Base-by-base conservation (phyloP, 2,888 invertebrate species). In the Drosophila maculinotata region DNA sequence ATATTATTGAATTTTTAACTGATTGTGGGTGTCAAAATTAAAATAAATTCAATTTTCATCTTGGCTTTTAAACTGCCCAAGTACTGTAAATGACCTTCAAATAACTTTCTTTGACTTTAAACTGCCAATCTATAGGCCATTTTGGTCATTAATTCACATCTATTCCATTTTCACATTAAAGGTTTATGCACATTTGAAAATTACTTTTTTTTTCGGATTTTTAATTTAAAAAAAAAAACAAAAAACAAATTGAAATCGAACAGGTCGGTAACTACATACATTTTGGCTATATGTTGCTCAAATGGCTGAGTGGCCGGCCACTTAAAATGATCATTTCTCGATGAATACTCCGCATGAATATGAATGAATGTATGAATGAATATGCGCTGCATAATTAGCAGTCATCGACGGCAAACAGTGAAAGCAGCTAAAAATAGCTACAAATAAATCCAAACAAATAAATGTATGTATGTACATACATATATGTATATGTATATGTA, bases 301-400 rank as follows among this genome's bases (percentile, higher is more conserved):
- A 53, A 64, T 45, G 33, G 38, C 20, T 33, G 33, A 71, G 53
- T 76, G 64, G 47, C 59, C 68, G 64, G 47, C 59, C 68, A 71
- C 76, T 85, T 59, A 26, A 66, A 66, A 47, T 77, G 49, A 52
- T 49, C 69, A 78, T 64, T 63, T 41, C 44, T 45, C 57, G 75
- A 68, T 74, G 84, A 83, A 70, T 82, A 28, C 57, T 25, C n/a
- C 56, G 25, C 25, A 15, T 64, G 42, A 60, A 49, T 42, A 44
- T 44, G 42, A 47, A 58, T 58, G 30, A 28, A 26, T 42, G 52
- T 57, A 35, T 62, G 45, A 64, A 59, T 59, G 53, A 53, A 68
- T 63, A 38, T 74, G 49, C 54, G 39, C 71, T 71, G 87, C 77
- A 80, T 86, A 80, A 80, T 80, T 80, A 80, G 80, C 80, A 86